A percentile compares a stretch with the other conserved stretches of the same genome.
Conservation (phyloP, 2,113 vertebrate species). For the Hippopotamus amphibius region DNA sequence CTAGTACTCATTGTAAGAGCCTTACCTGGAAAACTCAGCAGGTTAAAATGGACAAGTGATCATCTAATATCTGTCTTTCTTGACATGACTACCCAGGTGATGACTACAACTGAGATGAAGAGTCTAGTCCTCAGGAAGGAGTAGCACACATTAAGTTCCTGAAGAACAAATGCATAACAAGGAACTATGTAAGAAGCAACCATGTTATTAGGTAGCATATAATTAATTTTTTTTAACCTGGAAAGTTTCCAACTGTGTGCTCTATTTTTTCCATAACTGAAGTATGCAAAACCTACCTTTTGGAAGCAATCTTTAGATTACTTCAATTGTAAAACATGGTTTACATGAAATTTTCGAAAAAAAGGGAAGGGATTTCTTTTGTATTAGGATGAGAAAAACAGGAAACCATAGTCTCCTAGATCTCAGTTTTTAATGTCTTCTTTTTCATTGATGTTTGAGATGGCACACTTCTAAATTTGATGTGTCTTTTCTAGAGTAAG, state of each 20-base stretch:
- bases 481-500: slow-evolving; percentile 40
- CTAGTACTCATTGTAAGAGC: background rate
- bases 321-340: background rate
- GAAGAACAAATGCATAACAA: background rate
- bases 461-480: background rate
- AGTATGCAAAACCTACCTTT: background rate
- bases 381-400: background rate
- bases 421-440: background rate
- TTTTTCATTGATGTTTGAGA: background rate
- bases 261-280: background rate
- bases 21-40: background rate
- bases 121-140: background rate
- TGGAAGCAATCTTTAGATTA: slow-evolving; percentile 44
- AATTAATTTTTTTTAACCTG: background rate
- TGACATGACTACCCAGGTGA: background rate
- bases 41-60: background rate
- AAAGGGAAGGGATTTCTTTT: slow-evolving; percentile 8
- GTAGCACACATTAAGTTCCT: background rate
- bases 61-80: background rate
- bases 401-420: background rate
- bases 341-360: background rate
- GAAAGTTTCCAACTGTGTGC: background rate
- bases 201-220: background rate
- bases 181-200: background rate
- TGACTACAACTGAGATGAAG: background rate